Conservation (phyloP, 2,797 vertebrate species). For the Muscicapa comitata region DNA sequence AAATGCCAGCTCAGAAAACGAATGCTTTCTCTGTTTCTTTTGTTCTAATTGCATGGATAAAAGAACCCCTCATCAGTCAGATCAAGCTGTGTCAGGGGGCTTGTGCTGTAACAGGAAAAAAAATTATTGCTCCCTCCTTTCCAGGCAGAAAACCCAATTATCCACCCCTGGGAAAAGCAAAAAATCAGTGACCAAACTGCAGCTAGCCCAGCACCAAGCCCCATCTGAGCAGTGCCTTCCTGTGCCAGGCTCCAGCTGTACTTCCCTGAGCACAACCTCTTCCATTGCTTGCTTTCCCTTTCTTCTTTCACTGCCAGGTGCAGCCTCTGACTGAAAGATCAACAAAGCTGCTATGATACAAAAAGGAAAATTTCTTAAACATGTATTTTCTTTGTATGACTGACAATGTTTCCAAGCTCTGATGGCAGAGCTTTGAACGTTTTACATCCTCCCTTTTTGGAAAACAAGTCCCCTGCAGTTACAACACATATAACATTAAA, state of each 20-base stretch:
- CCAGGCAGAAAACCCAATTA: neutral
- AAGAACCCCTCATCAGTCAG: neutral
- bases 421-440: neutral
- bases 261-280: neutral
- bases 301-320: neutral
- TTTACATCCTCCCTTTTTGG: neutral
- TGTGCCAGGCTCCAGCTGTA: neutral
- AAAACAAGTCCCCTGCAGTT: neutral
- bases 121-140: neutral
- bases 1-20: neutral
- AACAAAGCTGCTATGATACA: neutral
- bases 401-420: neutral
- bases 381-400: neutral
- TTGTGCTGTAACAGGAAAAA: neutral
- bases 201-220: neutral
- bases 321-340: neutral
- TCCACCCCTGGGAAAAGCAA: accelerated
- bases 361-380: neutral
- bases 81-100: neutral
- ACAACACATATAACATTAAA: neutral
- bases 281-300: neutral
- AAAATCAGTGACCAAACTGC: neutral
- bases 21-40: neutral
- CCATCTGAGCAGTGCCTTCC: accelerated
- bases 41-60: neutral